Evolutionary conservation across 2,888 invertebrate genomes (phyloP).

Genomic region (Aethes cnicana): DNA sequence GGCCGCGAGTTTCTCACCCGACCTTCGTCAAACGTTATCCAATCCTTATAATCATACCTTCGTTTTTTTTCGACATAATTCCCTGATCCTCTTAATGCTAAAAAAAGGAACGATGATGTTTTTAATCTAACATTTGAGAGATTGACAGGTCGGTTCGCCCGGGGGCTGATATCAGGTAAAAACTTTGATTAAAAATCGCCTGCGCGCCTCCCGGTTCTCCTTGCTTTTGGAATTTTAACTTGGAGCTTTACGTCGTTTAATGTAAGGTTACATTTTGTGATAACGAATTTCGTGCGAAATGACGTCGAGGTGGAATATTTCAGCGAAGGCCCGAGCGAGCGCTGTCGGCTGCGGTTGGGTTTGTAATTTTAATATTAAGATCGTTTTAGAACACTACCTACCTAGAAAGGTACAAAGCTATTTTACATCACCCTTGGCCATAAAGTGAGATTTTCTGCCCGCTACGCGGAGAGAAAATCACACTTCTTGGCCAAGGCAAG

Average conservation of each 20-base stretch:
- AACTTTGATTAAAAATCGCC: slow-evolving; percentile 81
- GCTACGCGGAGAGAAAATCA: too few relatives aligned
- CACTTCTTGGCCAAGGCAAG: too few relatives aligned
- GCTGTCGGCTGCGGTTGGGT: slow-evolving; percentile 36
- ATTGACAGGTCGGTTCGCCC: slow-evolving; percentile 78
- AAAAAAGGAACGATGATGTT: slow-evolving; percentile 76
- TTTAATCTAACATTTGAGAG: slow-evolving; percentile 80
- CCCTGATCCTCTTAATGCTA: slow-evolving; percentile 76
- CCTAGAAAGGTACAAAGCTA: too few relatives aligned
- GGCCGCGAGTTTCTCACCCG: slow-evolving; percentile 54
- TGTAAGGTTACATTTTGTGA: too few relatives aligned
- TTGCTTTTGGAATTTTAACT: too few relatives aligned
- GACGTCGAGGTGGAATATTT: too few relatives aligned
- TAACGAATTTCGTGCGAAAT: too few relatives aligned
- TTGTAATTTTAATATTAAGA: slow-evolving; percentile 40
- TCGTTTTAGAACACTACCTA: slow-evolving; percentile 15
- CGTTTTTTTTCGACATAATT: slow-evolving; percentile 60
- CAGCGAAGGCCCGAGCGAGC: slow-evolving; percentile 60
- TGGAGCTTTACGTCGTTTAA: too few relatives aligned
- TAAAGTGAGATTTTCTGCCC: too few relatives aligned
- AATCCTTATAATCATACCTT: slow-evolving; percentile 75
- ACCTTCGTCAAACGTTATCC: slow-evolving; percentile 81
- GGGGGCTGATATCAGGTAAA: slow-evolving; percentile 69
- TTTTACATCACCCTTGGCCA: not conserved
- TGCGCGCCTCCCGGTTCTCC: too few relatives aligned